Base-by-base conservation (phyloP, 2,113 vertebrate genomes). In the Emydocephalus ijimae region DNA sequence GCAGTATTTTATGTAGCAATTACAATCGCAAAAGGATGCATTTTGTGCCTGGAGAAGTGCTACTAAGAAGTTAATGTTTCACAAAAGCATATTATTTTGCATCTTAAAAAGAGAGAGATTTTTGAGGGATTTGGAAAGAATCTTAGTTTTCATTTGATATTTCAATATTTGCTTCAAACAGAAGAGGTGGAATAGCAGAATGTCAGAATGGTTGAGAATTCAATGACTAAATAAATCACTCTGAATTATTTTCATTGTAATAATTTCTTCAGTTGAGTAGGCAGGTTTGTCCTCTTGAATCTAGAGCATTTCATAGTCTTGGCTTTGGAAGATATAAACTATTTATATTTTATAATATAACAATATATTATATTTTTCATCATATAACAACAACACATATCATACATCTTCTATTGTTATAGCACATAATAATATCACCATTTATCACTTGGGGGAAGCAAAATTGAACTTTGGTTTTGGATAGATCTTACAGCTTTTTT, bases 151-250 rank as follows among this genome's bases (percentile, higher is more conserved):
- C 59, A 21, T 55, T 3, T 92, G 21, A 55, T 15, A n/a, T 74
- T 56, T 6, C 56, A 85, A 85, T 11, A 26, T 0, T 0, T 90
- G 29, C 88, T 1, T 34, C 94, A 23, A 89, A 29, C 29, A 3
- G 2, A 90, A 39, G 10, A 45, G 24, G 92, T 91, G 91, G 23
- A 89, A 92, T 87, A 50, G 24, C 1, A 50, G 87, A 91, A 93
- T 93, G 45, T 0, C 4, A 2, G 18, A 59, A 0, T 92, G n/a
- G 74, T 69, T 69, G 74, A 39, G n/a, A 81, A 81, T 18, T 81
- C 18, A 9, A 7, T 81, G 21, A 43, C 81, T 34, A 34, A 89
- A 4, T 87, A 0, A 39, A 8, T 54, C 20, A 1, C 1, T 0
- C 0, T 92, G 9, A 81, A 81, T 91, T 3, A 54, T 12, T 85